Percentiles rank a stretch among this genome's conserved stretches.
phyloP scores from a whole-genome alignment of 2,888 invertebrate genomes.

The Lypha dubia region DNA sequence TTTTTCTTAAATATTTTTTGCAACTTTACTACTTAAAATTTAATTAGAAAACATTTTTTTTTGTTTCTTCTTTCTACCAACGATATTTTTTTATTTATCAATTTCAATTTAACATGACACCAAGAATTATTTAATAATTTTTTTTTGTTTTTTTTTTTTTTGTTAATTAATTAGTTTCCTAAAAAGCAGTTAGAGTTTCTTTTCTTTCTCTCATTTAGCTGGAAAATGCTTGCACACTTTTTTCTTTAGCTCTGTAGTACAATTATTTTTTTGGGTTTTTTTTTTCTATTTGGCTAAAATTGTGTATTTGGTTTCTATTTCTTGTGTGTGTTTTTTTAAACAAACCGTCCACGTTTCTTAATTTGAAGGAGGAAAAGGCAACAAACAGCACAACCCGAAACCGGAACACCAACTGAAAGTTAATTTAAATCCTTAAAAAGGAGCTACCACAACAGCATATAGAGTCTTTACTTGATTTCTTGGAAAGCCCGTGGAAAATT shows the following conservation, averaged over 20 bases:
- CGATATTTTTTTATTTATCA: not conserved
- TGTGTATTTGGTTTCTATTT: conserved; percentile 65
- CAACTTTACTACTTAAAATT: not conserved
- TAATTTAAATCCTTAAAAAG: conserved; percentile 73
- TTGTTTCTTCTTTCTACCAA: not conserved
- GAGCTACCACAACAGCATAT: conserved; percentile 61
- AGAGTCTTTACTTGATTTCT: conserved; percentile 65
- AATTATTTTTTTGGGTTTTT: no score
- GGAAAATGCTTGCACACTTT: conserved; percentile 59
- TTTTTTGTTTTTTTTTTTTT: no score
- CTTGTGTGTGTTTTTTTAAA: conserved; percentile 72
- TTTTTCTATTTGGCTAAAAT: conserved; percentile 49
- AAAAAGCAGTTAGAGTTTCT: conserved; percentile 45
- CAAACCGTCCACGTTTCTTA: conserved; percentile 74
- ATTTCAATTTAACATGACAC: conserved; percentile 4
- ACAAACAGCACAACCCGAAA: conserved; percentile 84
- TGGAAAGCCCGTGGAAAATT: conserved; percentile 76
- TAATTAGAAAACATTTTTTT: not conserved
- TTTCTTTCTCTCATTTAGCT: conserved; percentile 52
- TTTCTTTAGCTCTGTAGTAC: conserved; percentile 27
- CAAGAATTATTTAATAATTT: conserved; percentile 8
- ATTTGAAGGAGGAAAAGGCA: conserved; percentile 83
- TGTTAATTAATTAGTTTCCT: conserved; percentile 24
- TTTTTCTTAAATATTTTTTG: not conserved
- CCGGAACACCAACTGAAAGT: conserved; percentile 84